A percentile compares a stretch with the other conserved stretches of the same genome.
These are phyloP conservation scores for Acleris laterana DNA, from an alignment of 2,888 invertebrate species.

Conservation along the genomic window DNA sequence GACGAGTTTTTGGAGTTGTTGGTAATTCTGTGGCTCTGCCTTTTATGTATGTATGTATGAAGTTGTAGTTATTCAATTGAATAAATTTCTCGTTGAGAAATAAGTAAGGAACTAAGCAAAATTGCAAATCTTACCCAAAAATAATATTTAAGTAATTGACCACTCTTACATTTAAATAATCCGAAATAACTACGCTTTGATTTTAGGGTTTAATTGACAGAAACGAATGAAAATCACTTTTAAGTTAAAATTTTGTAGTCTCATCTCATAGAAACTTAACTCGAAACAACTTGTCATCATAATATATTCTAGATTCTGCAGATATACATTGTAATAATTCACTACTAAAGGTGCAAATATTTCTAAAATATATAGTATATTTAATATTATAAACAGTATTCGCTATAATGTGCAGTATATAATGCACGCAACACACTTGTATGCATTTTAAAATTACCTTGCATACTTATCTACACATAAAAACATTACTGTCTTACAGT, in stretches of 20 bases:
- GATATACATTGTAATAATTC: slow-evolving; percentile 78
- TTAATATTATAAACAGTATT: slow-evolving; percentile 69
- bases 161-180: slow-evolving; percentile 81
- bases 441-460: slow-evolving; percentile 49
- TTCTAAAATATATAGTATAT: slow-evolving; percentile 81
- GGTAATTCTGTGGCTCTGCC: too few species aligned
- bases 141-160: slow-evolving; percentile 79
- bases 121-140: slow-evolving; percentile 64
- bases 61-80: not conserved
- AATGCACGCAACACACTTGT: slow-evolving; percentile 78
- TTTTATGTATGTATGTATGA: too few species aligned
- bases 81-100: slow-evolving; percentile 42
- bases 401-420: slow-evolving; percentile 79
- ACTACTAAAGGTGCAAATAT: slow-evolving; percentile 84
- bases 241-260: slow-evolving; percentile 56
- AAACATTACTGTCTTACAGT: slow-evolving; percentile 81
- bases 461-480: slow-evolving; percentile 72
- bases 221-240: slow-evolving; percentile 77
- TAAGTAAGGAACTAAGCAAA: slow-evolving; percentile 56
- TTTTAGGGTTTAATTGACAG: slow-evolving; percentile 82
- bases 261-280: slow-evolving; percentile 65
- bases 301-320: slow-evolving; percentile 75
- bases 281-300: slow-evolving; percentile 54
- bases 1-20: too few species aligned
- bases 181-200: slow-evolving; percentile 75